Conservation (phyloP, 2,797 vertebrate genomes). For the Discoglossus pictus region DNA sequence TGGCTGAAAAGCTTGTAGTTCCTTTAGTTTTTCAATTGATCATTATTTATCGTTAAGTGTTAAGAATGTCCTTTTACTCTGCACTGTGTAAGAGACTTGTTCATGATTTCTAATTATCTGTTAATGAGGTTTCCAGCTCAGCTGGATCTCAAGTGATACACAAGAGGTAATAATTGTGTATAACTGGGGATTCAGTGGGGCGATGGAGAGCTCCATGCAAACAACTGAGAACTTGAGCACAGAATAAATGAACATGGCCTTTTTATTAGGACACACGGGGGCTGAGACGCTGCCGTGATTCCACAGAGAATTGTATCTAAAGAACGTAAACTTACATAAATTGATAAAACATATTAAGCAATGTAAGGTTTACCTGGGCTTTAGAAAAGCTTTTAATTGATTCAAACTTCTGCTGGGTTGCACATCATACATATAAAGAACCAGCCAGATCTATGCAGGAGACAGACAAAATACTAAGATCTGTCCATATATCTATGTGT, state of each 20-base stretch:
- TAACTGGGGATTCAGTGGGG: conserved; percentile 5
- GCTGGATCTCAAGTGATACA: conserved; percentile 46
- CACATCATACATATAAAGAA: too few relatives aligned
- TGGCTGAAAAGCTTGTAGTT: conserved; percentile 25
- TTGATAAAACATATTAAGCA: too few relatives aligned
- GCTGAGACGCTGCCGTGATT: neutral
- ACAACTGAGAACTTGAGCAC: neutral
- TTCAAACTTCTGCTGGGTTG: too few relatives aligned
- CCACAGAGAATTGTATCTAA: conserved; percentile 1
- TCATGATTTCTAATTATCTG: conserved; percentile 49
- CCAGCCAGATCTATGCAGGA: too few relatives aligned
- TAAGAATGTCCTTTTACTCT: conserved; percentile 43
- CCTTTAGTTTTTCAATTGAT: conserved; percentile 39
- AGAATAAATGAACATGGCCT: conserved; percentile 12
- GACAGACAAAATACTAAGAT: too few relatives aligned
- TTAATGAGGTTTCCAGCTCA: conserved; percentile 43
- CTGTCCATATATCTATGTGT: too few relatives aligned
- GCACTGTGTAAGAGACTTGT: conserved; percentile 28
- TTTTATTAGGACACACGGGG: conserved; percentile 3
- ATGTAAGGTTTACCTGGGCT: too few relatives aligned
- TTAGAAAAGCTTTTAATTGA: too few relatives aligned
- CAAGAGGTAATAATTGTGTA: conserved; percentile 18
- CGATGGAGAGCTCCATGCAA: neutral
- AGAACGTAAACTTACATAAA: neutral
- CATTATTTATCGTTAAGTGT: conserved; percentile 46